These are phyloP conservation scores for Drosophila mayaguana DNA, from an alignment of 2,888 invertebrate species.

Conservation along the genomic window DNA sequence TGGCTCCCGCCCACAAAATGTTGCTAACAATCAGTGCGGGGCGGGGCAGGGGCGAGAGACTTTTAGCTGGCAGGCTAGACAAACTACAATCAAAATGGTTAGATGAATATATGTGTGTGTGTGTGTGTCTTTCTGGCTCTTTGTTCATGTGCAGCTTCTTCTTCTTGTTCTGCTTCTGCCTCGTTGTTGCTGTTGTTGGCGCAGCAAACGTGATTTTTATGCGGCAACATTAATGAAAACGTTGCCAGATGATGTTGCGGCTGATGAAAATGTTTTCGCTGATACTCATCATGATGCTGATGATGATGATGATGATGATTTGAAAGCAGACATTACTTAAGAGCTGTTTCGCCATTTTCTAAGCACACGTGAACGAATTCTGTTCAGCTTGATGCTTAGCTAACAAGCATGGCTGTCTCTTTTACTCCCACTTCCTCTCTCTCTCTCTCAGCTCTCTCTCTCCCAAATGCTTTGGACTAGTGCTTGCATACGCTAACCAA, in stretches of 20 bases:
- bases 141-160: slow-evolving; percentile 7
- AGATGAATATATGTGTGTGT: slow-evolving; percentile 37
- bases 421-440: background rate
- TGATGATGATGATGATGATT: slow-evolving; percentile 9
- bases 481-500: slow-evolving; percentile 39
- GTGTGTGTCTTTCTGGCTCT: slow-evolving; percentile 16
- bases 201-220: slow-evolving; percentile 72
- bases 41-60: background rate
- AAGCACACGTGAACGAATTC: slow-evolving; percentile 39
- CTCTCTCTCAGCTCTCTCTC: background rate
- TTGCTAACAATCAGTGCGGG: slow-evolving; percentile 51
- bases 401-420: slow-evolving; percentile 5
- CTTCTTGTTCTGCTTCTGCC: background rate
- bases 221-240: slow-evolving; percentile 69
- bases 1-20: slow-evolving; percentile 35
- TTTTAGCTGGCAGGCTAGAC: slow-evolving; percentile 46
- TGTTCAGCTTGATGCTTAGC: slow-evolving; percentile 12
- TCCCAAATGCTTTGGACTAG: slow-evolving; percentile 32
- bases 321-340: slow-evolving; percentile 38
- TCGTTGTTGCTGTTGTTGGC: slow-evolving; percentile 33
- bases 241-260: slow-evolving; percentile 36
- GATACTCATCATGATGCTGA: slow-evolving; percentile 2
- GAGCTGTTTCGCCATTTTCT: slow-evolving; percentile 25
- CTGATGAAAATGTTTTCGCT: slow-evolving; percentile 20
- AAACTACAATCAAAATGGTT: slow-evolving; percentile 67